Base-by-base conservation (phyloP, 2,113 vertebrate genomes). In the Ophthalmolycus amberensis region DNA sequence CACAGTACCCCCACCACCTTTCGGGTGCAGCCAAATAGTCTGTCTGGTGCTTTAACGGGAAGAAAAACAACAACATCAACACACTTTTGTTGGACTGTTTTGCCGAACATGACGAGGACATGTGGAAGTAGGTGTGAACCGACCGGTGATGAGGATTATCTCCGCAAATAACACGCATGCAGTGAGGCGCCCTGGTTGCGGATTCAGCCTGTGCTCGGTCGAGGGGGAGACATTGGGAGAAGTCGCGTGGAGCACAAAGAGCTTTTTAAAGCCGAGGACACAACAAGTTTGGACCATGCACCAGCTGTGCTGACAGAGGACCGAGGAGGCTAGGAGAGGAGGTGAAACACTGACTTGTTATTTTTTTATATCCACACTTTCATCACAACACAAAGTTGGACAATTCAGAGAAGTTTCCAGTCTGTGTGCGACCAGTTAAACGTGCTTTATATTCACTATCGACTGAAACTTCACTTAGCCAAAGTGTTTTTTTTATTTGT, bases 171-270 rank as follows among this genome's bases (percentile, higher is more conserved):
- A 75, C 75, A 84, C 75, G 48, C 9, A 54, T 42, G 72, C 78
- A 54, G 56, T 75, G 85, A 78, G 72, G 71, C 62, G 64, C 76
- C 80, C 75, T 80, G 70, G 46, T 79, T 83, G 83, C 73, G 62
- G 79, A 77, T 82, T 46, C 54, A 68, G 73, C 54, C 73, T 77
- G 44, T 38, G 85, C 68, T 73, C 71, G 63, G 37, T 65, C 67
- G 50, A 73, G 20, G 77, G 50, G 66, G 42, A 70, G 25, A 52
- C 18, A 69, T 86, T 58, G 50, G 85, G 56, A 74, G 82, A 87
- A 90, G 82, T 87, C 63, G 18, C 34, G 80, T 73, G 84, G 65
- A 71, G 75, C 85, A 86, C 88, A 89, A 90, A 93, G 89, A 77
- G 79, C 80, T 20, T 20, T 48, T 78, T 79, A 83, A 77, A 73